Evolutionary conservation across 2,888 invertebrate genomes (phyloP), one percentile per base, ranked within the genome.

Genomic region (Conchocele bisecta): DNA sequence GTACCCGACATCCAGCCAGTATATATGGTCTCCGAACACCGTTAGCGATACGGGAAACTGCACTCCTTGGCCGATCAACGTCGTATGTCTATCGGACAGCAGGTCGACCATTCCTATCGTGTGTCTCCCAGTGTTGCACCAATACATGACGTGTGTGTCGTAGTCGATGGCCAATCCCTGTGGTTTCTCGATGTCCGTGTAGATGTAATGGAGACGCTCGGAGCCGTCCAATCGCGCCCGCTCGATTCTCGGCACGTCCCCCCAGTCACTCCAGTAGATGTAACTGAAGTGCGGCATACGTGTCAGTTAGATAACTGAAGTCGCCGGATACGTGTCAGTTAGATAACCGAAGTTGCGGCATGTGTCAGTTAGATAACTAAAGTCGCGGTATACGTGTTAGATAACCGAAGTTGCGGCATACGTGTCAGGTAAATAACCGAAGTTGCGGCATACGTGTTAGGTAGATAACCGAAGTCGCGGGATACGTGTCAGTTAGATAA

Each of bases 1-100:
- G n/a, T n/a, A n/a, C n/a, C n/a, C n/a, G n/a, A n/a, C 94, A 91
- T 96, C 96, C 42, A 95, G 94, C 96, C 96, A 96, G 90, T 94
- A 96, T 9, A 96, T 89, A 22, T 91, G 92, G 42, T 93, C 93
- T 46, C 93, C 92, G 86, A 94, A 93, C 53, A 95, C 91, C 6
- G 95, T 93, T 57, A 96, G 88, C 9, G 95, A 94, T 54, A 94
- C 78, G 35, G 89, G 89, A 56, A 84, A 81, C 58, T 84, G 82
- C 0, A 70, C 48, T 53, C 75, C 51, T 3, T 50, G 31, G 7
- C 33, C 44, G 11, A 80, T 37, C n/a, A 86, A 28, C 0, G 59
- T 53, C 15, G 48, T 50, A 17, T 78, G 64, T 15, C 66, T 51
- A 7, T 57, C 51, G 3, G 77, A 72, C 7, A 59, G 48, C 4